Evolutionary conservation across 2,113 vertebrate species (phyloP), one percentile per base, ranked within the genome.

Genomic region (Cryptoleucopteryx plumbea): DNA sequence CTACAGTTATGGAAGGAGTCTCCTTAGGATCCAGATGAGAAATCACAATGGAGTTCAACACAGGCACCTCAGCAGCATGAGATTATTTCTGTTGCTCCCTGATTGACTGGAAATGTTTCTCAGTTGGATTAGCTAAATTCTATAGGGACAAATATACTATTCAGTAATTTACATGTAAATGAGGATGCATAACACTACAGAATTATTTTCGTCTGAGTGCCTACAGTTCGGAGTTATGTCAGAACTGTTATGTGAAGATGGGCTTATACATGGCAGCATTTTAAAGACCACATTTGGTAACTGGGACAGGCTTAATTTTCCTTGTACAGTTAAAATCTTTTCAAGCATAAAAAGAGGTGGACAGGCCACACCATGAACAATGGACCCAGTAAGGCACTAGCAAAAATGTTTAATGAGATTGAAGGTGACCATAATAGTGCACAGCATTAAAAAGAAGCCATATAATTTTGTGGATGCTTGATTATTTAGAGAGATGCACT

Each of bases 121-220:
- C 66, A 53, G 78, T 82, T 67, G 89, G 74, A 90, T 92, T 73
- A 82, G n/a, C 27, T 86, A 56, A 79, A 93, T 79, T 75, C 93
- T 83, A 65, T 42, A 86, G 89, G 86, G 92, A 93, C 22, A 95
- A 93, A 87, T 66, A 86, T 6, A 71, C 36, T 56, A 26, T 75
- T 43, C 67, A 72, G 88, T 48, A 93, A 95, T 97, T 96, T 95
- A 66, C 59, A 88, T 90, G 59, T 61, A 95, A 96, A 96, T 94
- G 91, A 97, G 56, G 62, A 91, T 86, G 62, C 32, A 77, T 53
- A 92, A 89, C 18, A 42, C 40, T 36, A 40, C 36, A 86, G 81
- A 87, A 65, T 43, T 75, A 72, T 71, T 88, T 95, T 88, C 62
- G 65, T 96, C 63, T 63, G 50, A 70, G 85, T 79, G 80, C 58